Evolutionary conservation across 2,113 vertebrate genomes (phyloP).

Genomic region (Myxocyprinus asiaticus): DNA sequence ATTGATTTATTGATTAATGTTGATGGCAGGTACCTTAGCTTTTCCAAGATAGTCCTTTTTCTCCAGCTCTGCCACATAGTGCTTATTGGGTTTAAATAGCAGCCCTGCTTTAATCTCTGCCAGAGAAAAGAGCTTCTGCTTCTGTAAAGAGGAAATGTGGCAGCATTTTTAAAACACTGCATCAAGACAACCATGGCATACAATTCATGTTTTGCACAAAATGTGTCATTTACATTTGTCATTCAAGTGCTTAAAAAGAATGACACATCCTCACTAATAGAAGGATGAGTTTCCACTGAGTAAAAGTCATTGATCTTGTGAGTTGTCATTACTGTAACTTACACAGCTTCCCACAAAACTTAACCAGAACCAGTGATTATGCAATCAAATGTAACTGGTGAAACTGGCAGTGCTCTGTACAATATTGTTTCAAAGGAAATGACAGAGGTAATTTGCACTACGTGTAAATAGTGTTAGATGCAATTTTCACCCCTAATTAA

Average conservation of each 20-base stretch:
- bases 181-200: neutral
- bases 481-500: too few species aligned
- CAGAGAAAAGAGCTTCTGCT: slow-evolving; percentile 83
- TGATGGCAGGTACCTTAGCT: slow-evolving; percentile 78
- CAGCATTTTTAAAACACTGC: neutral
- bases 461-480: too few species aligned
- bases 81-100: slow-evolving; percentile 90
- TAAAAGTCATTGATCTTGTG: neutral
- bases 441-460: too few species aligned
- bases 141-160: slow-evolving; percentile 73
- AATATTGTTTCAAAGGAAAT: too few species aligned
- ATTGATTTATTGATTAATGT: slow-evolving; percentile 1
- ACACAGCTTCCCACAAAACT: slow-evolving; percentile 16
- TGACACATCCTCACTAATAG: neutral
- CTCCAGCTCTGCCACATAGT: slow-evolving; percentile 92
- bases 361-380: neutral
- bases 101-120: slow-evolving; percentile 77
- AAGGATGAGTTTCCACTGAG: neutral
- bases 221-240: too few species aligned
- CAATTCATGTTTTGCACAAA: neutral
- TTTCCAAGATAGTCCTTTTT: slow-evolving; percentile 97
- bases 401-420: neutral
- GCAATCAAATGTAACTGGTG: neutral
- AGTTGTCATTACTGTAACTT: neutral
- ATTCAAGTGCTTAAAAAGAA: neutral